phyloP scores from a whole-genome alignment of 1,140 invertebrate genomes.

The Atopsyche davidsoni region DNA sequence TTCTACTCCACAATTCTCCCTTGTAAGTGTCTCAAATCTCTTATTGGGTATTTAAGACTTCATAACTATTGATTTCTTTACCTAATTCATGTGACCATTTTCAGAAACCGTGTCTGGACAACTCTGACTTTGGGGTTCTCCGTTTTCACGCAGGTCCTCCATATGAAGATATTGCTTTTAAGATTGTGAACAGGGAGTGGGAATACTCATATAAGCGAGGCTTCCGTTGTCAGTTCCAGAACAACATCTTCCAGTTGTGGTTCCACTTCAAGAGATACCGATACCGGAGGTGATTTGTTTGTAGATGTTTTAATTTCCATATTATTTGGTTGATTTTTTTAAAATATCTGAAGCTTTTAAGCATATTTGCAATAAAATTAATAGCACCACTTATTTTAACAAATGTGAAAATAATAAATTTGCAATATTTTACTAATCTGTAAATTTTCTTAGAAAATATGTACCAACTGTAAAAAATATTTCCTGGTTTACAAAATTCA shows the following conservation, averaged over 20 bases:
- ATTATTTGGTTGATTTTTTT: too few relatives aligned
- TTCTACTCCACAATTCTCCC: constrained; percentile 87
- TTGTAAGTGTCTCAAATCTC: constrained; percentile 54
- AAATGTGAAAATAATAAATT: too few relatives aligned
- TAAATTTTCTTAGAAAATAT: too few relatives aligned
- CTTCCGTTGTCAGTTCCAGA: constrained; percentile 97
- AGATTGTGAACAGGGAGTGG: constrained; percentile 99
- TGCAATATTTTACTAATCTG: too few relatives aligned
- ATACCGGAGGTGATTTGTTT: constrained; percentile 75
- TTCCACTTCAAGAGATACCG: constrained; percentile 98
- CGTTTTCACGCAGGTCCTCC: constrained; percentile 95
- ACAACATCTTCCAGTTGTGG: constrained; percentile 99
- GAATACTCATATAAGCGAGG: constrained; percentile 98
- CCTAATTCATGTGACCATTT: too few relatives aligned
- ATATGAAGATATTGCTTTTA: constrained; percentile 99
- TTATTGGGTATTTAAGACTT: constrained; percentile 10
- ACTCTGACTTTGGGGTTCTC: constrained; percentile 91
- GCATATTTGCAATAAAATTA: too few relatives aligned
- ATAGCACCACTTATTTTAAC: too few relatives aligned
- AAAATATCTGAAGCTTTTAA: too few relatives aligned
- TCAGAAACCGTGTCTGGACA: constrained; percentile 84
- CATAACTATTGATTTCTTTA: too few relatives aligned
- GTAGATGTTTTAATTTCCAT: too few relatives aligned
- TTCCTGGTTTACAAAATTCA: too few relatives aligned
- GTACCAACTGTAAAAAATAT: too few relatives aligned